Base-by-base conservation (phyloP, 2,888 invertebrate species). In the Calephelis perditalis region DNA sequence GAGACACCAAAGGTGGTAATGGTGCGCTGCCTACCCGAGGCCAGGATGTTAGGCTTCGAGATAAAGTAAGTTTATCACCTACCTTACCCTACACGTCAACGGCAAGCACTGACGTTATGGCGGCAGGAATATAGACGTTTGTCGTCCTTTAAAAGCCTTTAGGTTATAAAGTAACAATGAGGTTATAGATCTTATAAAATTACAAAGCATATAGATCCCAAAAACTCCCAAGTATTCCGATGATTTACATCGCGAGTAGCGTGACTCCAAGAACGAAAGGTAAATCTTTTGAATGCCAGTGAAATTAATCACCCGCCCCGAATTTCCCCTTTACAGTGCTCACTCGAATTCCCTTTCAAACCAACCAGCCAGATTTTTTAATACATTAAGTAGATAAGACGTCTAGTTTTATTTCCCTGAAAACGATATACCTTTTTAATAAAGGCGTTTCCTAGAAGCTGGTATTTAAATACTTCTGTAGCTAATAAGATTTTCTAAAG, bases 271-370 rank as follows among this genome's bases (percentile, higher is more conserved):
- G 74, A 76, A 76, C 76, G 76, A 73, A 76, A 45, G 56, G 74
- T 72, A 78, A 80, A 78, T 82, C 80, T 78, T 75, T 76, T 75
- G 77, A 79, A 82, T 81, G 80, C 78, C 75, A 69, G 71, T 71
- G 70, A 79, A 84, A 84, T 84, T 83, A 84, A 84, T 84, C 80
- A 81, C 75, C 73, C 71, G 69, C 70, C 73, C 72, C 68, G 73
- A 72, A 74, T 76, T 73, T 75, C 72, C 77, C 74, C 76, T 76
- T 71, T 73, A 68, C 70, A 61, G 63, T 71, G 69, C 70, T 72
- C 72, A 71, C 73, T 75, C 74, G 70, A 76, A 76, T 76, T 73
- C 72, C 69, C 72, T 72, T 70, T 70, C 66, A 73, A 72, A 71
- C 68, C 69, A 70, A 70, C 72, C 71, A 68, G 67, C 64, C 64